These are phyloP conservation scores for Erebia epiphron DNA, from an alignment of 2,888 invertebrate species.

Conservation along the genomic window DNA sequence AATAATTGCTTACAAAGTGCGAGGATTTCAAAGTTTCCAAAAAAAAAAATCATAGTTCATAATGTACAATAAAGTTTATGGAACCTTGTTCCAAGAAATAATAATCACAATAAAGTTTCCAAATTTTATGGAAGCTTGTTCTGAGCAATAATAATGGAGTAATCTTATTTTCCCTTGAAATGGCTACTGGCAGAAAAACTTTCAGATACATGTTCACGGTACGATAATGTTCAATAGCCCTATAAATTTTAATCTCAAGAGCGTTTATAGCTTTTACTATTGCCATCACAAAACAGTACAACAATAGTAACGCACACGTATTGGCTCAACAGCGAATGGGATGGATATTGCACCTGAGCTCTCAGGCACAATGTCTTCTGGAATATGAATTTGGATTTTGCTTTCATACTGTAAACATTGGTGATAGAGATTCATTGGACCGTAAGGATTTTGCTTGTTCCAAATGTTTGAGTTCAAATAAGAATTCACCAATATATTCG, in stretches of 20 bases:
- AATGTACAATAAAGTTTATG: no score
- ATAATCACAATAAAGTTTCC: no score
- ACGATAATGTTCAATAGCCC: constrained; percentile 23
- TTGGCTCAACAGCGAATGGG: constrained; percentile 70
- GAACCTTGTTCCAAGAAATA: no score
- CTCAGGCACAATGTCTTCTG: constrained; percentile 51
- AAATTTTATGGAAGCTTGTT: no score
- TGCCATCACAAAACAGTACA: constrained; percentile 47
- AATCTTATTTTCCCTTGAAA: not conserved
- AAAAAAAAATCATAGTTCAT: no score
- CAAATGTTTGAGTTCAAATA: not conserved
- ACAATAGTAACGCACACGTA: constrained; percentile 54
- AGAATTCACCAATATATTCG: no score
- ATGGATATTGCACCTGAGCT: constrained; percentile 68
- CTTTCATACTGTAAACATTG: constrained; percentile 46
- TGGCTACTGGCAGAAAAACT: constrained; percentile 1
- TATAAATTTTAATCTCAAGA: constrained; percentile 31
- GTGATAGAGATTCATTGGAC: constrained; percentile 38
- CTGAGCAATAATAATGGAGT: no score
- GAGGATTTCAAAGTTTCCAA: not conserved
- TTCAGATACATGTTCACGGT: constrained; percentile 11
- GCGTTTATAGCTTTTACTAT: constrained; percentile 36
- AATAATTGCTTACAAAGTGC: not conserved
- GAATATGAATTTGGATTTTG: constrained; percentile 55
- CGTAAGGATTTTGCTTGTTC: not conserved